A percentile compares a stretch with the other conserved stretches of the same genome.
These are phyloP conservation scores for Mythimna ferrago DNA, from an alignment of 2,888 invertebrate genomes.

Conservation along the genomic window DNA sequence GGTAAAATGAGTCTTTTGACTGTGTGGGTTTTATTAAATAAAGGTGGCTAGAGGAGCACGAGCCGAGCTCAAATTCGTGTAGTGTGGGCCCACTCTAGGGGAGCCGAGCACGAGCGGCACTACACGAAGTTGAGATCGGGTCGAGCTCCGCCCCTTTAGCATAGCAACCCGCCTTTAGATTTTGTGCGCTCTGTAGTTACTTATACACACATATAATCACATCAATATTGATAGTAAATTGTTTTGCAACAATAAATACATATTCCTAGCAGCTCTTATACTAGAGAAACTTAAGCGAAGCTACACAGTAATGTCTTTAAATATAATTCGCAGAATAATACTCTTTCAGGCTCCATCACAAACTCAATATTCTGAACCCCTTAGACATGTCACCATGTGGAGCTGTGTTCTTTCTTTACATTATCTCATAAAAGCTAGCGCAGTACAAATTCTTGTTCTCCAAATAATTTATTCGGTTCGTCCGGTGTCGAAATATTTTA, in stretches of 20 bases:
- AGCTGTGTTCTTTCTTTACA: neutral
- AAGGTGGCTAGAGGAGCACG: no score
- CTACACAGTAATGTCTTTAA: slow-evolving; percentile 44
- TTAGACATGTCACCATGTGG: neutral
- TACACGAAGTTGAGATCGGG: no score
- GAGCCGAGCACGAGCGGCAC: no score
- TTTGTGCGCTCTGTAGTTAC: slow-evolving; percentile 18
- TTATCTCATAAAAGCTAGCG: slow-evolving; percentile 10
- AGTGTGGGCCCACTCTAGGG: no score
- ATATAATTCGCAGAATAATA: slow-evolving; percentile 36
- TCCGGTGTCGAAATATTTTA: no score
- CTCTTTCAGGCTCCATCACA: slow-evolving; percentile 19
- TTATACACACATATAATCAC: neutral
- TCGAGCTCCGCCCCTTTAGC: no score
- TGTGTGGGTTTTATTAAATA: neutral
- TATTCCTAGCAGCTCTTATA: neutral
- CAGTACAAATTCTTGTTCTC: neutral
- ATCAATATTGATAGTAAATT: neutral
- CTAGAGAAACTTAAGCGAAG: slow-evolving; percentile 20
- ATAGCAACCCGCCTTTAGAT: no score
- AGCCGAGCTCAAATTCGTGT: no score
- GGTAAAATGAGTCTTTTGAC: slow-evolving; percentile 1
- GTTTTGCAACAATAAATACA: neutral
- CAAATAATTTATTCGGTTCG: no score
- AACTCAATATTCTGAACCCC: neutral